phyloP scores from a whole-genome alignment of 2,113 vertebrate genomes.

The Physeter macrocephalus region DNA sequence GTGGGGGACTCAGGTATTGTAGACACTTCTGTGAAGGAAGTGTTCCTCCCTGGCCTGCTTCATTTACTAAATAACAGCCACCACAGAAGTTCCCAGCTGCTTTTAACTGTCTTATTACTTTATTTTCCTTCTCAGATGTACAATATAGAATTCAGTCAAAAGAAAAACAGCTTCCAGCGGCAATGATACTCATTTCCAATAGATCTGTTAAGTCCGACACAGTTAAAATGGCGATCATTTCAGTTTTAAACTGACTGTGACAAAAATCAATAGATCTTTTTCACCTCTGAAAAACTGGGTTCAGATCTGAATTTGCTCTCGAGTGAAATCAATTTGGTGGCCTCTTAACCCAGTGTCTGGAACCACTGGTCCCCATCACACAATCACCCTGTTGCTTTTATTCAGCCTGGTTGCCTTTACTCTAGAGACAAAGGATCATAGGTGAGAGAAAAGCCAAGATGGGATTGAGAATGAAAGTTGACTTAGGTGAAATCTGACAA shows the following conservation, averaged over 20 bases:
- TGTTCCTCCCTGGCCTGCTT: background rate
- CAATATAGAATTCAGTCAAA: constrained; percentile 45
- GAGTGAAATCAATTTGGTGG: constrained; percentile 74
- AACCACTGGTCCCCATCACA: constrained; percentile 71
- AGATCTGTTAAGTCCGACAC: constrained; percentile 53
- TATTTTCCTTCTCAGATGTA: constrained; percentile 41
- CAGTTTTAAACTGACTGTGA: constrained; percentile 76
- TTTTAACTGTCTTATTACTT: constrained; percentile 55
- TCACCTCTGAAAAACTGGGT: constrained; percentile 76
- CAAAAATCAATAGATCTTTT: constrained; percentile 76
- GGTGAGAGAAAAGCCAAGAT: constrained; percentile 42
- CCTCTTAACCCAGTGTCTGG: constrained; percentile 73
- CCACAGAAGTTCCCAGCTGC: constrained; percentile 23
- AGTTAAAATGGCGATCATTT: constrained; percentile 73
- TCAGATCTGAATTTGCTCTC: constrained; percentile 77
- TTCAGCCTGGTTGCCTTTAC: constrained; percentile 52
- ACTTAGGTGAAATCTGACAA: background rate
- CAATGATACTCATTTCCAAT: constrained; percentile 58
- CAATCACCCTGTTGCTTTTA: constrained; percentile 66
- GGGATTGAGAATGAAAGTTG: constrained; percentile 36
- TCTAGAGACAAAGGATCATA: constrained; percentile 40
- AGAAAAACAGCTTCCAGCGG: constrained; percentile 52
- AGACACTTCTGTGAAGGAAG: background rate
- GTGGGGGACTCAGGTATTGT: background rate
- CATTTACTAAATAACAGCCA: constrained; percentile 21